These are phyloP conservation scores for Steinernema khuongi DNA, from an alignment of 1,140 invertebrate genomes.

Conservation along the genomic window DNA sequence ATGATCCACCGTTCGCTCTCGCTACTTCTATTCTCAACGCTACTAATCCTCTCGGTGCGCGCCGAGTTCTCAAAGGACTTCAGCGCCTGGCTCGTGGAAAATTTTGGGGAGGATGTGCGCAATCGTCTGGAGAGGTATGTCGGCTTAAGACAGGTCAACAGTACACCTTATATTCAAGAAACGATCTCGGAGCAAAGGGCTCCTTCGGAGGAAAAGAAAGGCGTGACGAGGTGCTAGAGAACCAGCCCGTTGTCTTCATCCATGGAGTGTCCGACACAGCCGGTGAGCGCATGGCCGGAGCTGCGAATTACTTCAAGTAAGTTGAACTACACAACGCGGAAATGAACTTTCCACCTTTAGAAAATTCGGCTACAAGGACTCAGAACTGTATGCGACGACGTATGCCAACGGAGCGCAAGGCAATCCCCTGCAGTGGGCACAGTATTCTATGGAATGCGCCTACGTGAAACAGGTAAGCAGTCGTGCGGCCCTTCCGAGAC, in stretches of 20 bases:
- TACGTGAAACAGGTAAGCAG: conserved; percentile 32
- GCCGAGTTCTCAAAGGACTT: conserved; percentile 43
- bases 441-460: conserved; percentile 42
- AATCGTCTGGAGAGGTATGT: conserved; percentile 45
- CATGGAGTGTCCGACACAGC: conserved; percentile 52
- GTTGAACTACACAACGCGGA: background rate
- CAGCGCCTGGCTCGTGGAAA: conserved; percentile 40
- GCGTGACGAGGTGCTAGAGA: conserved; percentile 33
- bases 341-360: conserved; percentile 9
- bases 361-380: conserved; percentile 40
- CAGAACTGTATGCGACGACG: conserved; percentile 52
- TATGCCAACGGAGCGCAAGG: conserved; percentile 56
- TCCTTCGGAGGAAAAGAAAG: conserved; percentile 49
- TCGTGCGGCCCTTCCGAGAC: background rate
- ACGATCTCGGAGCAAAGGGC: conserved; percentile 45
- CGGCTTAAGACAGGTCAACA: background rate
- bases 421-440: conserved; percentile 54
- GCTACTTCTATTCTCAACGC: background rate
- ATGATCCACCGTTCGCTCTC: background rate
- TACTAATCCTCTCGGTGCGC: conserved; percentile 15
- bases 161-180: conserved; percentile 28
- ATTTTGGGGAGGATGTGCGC: conserved; percentile 51
- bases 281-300: conserved; percentile 49
- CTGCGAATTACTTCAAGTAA: conserved; percentile 46
- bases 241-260: conserved; percentile 56